Conservation (phyloP, 35 echinoderm and acorn worm genomes). For the Apostichopus japonicus region DNA sequence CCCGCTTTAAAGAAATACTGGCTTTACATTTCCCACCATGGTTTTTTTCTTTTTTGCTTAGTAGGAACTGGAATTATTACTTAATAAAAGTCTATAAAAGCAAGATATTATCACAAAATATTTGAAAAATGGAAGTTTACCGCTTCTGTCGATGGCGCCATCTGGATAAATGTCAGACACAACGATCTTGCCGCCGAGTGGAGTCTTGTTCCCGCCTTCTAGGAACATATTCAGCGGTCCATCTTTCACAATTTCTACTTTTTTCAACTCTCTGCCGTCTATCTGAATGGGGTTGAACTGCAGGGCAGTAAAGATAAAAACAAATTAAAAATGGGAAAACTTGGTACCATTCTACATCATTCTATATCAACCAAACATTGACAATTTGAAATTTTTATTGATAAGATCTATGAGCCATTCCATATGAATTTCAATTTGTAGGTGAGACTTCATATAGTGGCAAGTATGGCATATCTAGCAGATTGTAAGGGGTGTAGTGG, state of each 20-base stretch:
- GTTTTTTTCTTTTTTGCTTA: too few relatives aligned
- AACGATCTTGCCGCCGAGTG: slow-evolving; percentile 71
- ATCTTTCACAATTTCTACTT: slow-evolving; percentile 76
- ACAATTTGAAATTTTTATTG: too few relatives aligned
- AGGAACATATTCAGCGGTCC: slow-evolving; percentile 75
- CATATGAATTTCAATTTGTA: too few relatives aligned
- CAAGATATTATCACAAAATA: neutral
- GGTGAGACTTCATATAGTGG: too few relatives aligned
- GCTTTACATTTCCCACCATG: too few relatives aligned
- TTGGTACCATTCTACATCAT: too few relatives aligned
- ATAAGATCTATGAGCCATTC: too few relatives aligned
- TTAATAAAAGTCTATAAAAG: neutral
- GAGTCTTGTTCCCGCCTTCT: slow-evolving; percentile 73
- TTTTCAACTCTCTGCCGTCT: slow-evolving; percentile 63
- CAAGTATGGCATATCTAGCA: too few relatives aligned
- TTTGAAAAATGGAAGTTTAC: slow-evolving; percentile 27
- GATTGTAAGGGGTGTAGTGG: too few relatives aligned
- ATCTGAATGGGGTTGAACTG: slow-evolving; percentile 71
- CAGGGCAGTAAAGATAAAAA: neutral
- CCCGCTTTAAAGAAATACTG: too few relatives aligned
- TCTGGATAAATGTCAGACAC: slow-evolving; percentile 72
- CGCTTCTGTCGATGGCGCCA: slow-evolving; percentile 63
- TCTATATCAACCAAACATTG: too few relatives aligned
- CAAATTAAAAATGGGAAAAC: neutral
- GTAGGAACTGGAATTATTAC: neutral